These are phyloP conservation scores for Sigmodon hispidus DNA, from an alignment of 2,113 vertebrate genomes.

Conservation along the genomic window DNA sequence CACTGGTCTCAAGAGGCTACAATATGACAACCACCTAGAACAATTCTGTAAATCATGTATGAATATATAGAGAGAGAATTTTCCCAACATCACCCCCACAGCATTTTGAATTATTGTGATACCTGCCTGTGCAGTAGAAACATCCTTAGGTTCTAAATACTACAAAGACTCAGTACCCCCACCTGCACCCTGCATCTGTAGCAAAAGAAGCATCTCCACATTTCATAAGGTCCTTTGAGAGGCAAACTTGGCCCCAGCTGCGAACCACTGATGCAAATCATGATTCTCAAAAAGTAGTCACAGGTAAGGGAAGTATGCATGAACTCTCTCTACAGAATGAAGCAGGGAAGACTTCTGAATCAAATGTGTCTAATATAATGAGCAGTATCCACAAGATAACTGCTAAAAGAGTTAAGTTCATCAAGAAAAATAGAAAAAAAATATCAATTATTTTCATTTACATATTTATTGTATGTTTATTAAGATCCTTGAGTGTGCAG, in stretches of 20 bases:
- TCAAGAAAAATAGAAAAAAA: constrained; percentile 32
- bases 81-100: not conserved
- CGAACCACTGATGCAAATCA: not conserved
- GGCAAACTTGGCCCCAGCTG: not conserved
- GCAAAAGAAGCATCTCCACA: not conserved
- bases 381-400: not conserved
- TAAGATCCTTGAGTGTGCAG: not conserved
- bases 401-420: not conserved
- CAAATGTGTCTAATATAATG: not conserved
- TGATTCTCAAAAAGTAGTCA: not conserved
- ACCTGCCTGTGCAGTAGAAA: accelerated
- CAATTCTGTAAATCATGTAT: not conserved
- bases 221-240: not conserved
- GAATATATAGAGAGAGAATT: not conserved
- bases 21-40: not conserved
- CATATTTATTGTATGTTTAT: not conserved
- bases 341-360: not conserved
- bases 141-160: not conserved
- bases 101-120: not conserved
- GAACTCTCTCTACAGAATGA: not conserved
- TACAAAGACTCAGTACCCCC: not conserved
- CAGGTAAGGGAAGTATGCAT: not conserved
- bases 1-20: not conserved
- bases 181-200: not conserved
- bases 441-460: constrained; percentile 29